Evolutionary conservation across 2,797 vertebrate genomes (phyloP).

Genomic region (Mormyrus hasselquistii): DNA sequence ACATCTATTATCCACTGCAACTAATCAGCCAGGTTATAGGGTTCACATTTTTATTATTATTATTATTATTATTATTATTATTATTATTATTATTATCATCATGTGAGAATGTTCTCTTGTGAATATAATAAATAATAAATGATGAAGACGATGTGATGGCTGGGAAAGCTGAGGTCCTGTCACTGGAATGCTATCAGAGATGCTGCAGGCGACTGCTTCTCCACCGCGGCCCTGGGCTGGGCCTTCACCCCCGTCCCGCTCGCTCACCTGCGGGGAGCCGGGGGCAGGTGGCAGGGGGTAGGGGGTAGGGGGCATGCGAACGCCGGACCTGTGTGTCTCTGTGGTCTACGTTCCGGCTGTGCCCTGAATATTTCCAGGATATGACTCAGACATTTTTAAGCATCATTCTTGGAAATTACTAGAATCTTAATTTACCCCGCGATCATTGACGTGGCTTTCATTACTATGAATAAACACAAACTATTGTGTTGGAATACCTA

Average conservation of each 20-base stretch:
- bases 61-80: background rate
- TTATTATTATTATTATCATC: background rate
- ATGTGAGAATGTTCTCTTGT: background rate
- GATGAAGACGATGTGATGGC: background rate
- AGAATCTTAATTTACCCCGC: background rate
- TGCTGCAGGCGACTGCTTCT: background rate
- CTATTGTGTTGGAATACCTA: background rate
- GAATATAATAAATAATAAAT: background rate
- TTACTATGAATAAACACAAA: background rate
- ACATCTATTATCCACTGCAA: background rate
- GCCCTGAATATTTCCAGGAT: background rate
- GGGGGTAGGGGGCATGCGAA: background rate
- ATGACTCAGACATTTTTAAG: background rate
- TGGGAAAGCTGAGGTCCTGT: background rate
- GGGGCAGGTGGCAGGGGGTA: background rate
- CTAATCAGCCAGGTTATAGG: background rate
- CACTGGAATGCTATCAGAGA: background rate
- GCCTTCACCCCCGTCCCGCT: background rate
- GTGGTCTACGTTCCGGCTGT: background rate
- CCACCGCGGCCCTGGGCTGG: background rate
- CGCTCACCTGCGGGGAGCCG: background rate
- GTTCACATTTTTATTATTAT: background rate
- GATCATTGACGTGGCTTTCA: background rate
- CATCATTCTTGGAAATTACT: background rate
- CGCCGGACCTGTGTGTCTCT: background rate